Percentiles rank a stretch among this genome's conserved stretches.
Evolutionary conservation across 2,888 invertebrate genomes (phyloP).

Genomic region (Frankliniella fusca): DNA sequence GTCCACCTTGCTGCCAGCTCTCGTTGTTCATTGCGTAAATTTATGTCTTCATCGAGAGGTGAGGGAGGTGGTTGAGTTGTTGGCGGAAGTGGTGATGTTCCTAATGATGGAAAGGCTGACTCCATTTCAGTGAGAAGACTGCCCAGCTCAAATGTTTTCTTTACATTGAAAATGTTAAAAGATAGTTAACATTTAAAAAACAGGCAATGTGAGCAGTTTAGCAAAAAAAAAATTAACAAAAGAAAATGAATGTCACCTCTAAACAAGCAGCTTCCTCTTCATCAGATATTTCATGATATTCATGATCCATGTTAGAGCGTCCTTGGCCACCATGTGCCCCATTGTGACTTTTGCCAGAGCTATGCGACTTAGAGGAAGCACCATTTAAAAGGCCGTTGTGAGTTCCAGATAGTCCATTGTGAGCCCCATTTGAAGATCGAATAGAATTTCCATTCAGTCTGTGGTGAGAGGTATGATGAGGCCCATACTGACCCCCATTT

Average conservation of each 20-base stretch:
- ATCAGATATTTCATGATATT: conserved; percentile 79
- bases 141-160: conserved; percentile 64
- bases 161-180: conserved; percentile 39
- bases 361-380: not conserved
- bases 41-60: conserved; percentile 52
- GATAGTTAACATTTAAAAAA: not conserved
- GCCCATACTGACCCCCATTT: not conserved
- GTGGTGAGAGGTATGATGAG: not conserved
- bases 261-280: conserved; percentile 55
- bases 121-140: conserved; percentile 87
- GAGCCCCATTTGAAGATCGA: not conserved
- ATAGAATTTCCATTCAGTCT: too few species aligned
- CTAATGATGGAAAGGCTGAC: conserved; percentile 69
- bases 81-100: conserved; percentile 46
- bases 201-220: not conserved
- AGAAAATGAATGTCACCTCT: too few species aligned
- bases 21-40: conserved; percentile 65
- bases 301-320: conserved; percentile 53
- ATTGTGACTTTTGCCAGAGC: not conserved
- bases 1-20: conserved; percentile 55
- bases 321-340: not conserved
- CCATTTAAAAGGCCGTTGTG: not conserved
- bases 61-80: conserved; percentile 42
- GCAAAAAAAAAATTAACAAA: too few species aligned
- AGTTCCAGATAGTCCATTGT: not conserved